Base-by-base conservation (phyloP, 2,113 vertebrate genomes). In the Argyrosomus japonicus region DNA sequence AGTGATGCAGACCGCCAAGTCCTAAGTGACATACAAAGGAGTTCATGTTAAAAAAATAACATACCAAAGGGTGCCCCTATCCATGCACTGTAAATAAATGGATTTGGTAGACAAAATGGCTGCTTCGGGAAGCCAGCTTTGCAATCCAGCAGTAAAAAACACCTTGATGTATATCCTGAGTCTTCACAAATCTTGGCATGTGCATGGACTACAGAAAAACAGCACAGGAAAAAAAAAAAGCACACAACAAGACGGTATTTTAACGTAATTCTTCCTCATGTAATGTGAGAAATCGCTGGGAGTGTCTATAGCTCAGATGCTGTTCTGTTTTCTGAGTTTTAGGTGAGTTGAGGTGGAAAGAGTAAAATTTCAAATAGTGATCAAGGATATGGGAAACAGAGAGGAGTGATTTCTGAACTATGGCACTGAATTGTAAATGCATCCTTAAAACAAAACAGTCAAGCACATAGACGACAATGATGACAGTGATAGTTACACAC, bases 131-230 rank as follows among this genome's bases (percentile, higher is more conserved):
- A 69, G 69, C 74, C 82, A 61, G 50, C 60, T 82, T 45, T 67
- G 68, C 72, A 68, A 83, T 79, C 45, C 84, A 78, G 87, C 85
- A 83, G 72, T 87, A 90, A 85, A 89, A 91, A 81, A 93, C 71
- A 91, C 73, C 58, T 56, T 57, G 72, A 76, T 81, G 75, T 58
- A 75, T 77, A 88, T 92, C 93, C 92, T 94, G 93, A 94, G 92
- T 90, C 87, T 87, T 87, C 58, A 82, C 80, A 86, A 82, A 87
- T 79, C 78, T 83, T 81, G 82, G 63, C 81, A 74, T 84, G 87
- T 84, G 80, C 62, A 40, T 73, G 85, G 83, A 85, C 61, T 32
- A 86, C 81, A 78, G 50, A 51, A 40, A 79, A 84, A 87, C 68
- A 70, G 56, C 69, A 85, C 25, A 58, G 32, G 2, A 18, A 74